These are phyloP conservation scores for Charina bottae DNA, from an alignment of 2,113 vertebrate species.

Conservation along the genomic window DNA sequence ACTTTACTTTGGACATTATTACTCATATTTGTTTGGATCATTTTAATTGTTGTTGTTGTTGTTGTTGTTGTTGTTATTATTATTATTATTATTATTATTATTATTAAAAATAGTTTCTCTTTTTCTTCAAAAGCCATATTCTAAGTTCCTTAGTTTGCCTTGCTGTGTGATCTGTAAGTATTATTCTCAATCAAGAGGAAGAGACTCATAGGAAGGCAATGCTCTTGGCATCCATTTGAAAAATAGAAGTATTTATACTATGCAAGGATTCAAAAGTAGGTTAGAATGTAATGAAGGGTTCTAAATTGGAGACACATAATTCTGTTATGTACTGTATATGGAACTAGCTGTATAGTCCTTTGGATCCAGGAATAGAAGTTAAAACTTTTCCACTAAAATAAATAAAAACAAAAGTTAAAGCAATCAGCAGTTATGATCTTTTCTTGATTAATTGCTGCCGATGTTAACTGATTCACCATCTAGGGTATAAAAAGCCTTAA, in stretches of 20 bases:
- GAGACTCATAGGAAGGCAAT: not conserved
- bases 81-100: too few relatives aligned
- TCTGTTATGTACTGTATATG: not conserved
- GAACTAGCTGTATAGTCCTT: not conserved
- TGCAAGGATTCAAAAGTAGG: not conserved
- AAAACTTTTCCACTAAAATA: not conserved
- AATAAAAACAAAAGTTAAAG: not conserved
- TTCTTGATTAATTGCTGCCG: not conserved
- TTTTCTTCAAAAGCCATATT: not conserved
- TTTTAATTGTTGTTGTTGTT: not conserved
- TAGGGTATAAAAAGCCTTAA: not conserved
- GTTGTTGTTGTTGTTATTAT: not conserved
- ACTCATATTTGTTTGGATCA: not conserved
- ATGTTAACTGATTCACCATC: not conserved
- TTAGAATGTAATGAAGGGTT: not conserved
- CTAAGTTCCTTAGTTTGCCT: not conserved
- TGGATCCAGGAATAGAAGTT: not conserved
- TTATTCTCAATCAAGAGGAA: not conserved
- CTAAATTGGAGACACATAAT: not conserved
- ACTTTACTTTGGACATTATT: not conserved
- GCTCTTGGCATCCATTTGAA: not conserved
- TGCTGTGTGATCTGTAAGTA: not conserved
- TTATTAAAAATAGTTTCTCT: not conserved
- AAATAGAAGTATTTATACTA: not conserved
- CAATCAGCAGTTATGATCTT: not conserved